phyloP scores from a whole-genome alignment of 2,113 vertebrate genomes.

The Dicentrarchus labrax region DNA sequence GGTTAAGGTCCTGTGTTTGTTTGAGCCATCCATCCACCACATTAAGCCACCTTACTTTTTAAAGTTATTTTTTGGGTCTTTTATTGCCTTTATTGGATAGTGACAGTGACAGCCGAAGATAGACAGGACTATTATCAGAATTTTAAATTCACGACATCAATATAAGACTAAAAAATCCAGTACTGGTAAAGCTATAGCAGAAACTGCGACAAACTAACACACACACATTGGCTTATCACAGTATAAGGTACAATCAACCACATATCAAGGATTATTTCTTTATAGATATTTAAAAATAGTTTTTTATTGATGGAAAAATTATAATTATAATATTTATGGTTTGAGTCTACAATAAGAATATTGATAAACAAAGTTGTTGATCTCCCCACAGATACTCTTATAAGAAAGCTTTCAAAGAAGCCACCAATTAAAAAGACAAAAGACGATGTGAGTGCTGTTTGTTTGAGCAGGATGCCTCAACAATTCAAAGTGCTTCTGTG shows the following conservation, averaged over 20 bases:
- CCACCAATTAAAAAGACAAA: constrained; percentile 66
- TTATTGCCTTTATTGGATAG: too few relatives aligned
- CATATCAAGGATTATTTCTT: not conserved
- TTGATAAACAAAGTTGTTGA: too few relatives aligned
- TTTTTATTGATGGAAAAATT: not conserved
- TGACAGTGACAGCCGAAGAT: too few relatives aligned
- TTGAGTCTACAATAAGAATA: not conserved
- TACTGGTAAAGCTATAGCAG: too few relatives aligned
- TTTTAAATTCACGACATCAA: too few relatives aligned
- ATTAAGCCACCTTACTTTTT: too few relatives aligned
- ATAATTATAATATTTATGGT: too few relatives aligned
- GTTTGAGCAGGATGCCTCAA: constrained; percentile 45
- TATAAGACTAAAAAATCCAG: too few relatives aligned
- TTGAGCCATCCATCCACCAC: too few relatives aligned
- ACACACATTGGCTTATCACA: not conserved
- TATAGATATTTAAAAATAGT: not conserved
- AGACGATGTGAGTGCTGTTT: constrained; percentile 31
- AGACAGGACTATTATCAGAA: too few relatives aligned
- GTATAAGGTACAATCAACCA: not conserved
- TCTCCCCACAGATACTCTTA: not conserved
- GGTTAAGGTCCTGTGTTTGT: too few relatives aligned
- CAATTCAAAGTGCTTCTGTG: constrained; percentile 34
- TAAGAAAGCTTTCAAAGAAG: constrained; percentile 40
- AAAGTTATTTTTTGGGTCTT: too few relatives aligned
- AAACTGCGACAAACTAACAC: not conserved